Evolutionary conservation across 2,113 vertebrate species (phyloP).

Genomic region (Sciurus niger): DNA sequence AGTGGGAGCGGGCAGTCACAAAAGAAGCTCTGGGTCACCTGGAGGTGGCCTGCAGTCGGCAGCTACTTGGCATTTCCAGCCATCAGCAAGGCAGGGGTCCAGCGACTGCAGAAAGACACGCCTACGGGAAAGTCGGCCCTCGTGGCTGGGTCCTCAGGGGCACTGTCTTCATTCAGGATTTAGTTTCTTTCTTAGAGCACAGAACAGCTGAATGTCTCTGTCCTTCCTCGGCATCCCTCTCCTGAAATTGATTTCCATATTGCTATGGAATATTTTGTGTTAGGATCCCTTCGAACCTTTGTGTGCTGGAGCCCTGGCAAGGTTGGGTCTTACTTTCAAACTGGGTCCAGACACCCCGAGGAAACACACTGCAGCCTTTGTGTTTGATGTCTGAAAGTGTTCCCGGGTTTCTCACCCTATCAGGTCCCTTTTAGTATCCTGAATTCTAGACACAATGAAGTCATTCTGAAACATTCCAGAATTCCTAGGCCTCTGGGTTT

Average conservation of each 20-base stretch:
- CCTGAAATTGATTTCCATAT: background rate
- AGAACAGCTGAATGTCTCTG: background rate
- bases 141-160: background rate
- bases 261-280: background rate
- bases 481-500: background rate
- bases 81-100: fast-evolving
- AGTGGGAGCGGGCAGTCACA: background rate
- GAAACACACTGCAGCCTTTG: background rate
- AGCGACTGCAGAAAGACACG: fast-evolving
- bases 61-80: fast-evolving
- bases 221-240: background rate
- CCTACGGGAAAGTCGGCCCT: too few relatives aligned
- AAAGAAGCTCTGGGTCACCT: background rate
- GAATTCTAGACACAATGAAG: background rate
- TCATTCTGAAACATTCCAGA: background rate
- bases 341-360: background rate
- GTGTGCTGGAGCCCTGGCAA: background rate
- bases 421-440: background rate
- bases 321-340: background rate
- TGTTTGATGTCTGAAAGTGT: background rate
- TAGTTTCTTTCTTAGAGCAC: background rate
- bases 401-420: background rate
- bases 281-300: background rate
- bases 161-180: background rate
- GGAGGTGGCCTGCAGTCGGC: background rate